Evolutionary conservation across 2,797 vertebrate genomes (phyloP).

Genomic region (Gila robusta): DNA sequence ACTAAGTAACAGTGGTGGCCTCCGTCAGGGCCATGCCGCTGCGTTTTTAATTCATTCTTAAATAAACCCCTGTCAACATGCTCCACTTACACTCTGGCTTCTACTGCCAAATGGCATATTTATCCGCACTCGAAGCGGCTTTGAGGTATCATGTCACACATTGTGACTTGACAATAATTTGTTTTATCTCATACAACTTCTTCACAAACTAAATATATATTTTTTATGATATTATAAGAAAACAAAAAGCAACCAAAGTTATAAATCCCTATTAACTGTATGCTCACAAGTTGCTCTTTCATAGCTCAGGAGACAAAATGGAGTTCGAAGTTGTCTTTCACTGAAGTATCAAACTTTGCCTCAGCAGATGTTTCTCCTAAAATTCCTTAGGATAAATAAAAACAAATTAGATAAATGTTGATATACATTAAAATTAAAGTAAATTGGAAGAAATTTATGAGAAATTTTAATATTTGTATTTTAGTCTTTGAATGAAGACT

Average conservation of each 20-base stretch:
- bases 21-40: constrained; percentile 37
- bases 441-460: background rate
- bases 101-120: constrained; percentile 56
- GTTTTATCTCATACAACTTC: constrained; percentile 15
- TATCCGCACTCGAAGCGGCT: constrained; percentile 38
- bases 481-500: background rate
- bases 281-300: background rate
- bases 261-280: background rate
- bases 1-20: constrained; percentile 17
- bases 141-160: constrained; percentile 50
- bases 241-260: constrained; percentile 5
- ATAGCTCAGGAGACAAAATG: background rate
- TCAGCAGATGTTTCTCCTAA: background rate
- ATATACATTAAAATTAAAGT: background rate
- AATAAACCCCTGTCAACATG: constrained; percentile 43
- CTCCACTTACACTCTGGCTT: constrained; percentile 46
- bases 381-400: background rate
- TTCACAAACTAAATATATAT: constrained; percentile 3
- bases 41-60: constrained; percentile 51
- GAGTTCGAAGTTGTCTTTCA: background rate
- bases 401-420: background rate
- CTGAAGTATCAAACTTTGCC: background rate
- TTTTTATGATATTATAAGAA: constrained; percentile 18
- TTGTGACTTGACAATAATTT: constrained; percentile 44
- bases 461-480: background rate